Evolutionary conservation across 2,797 vertebrate species (phyloP).

Genomic region (Syngnathus rostellatus): DNA sequence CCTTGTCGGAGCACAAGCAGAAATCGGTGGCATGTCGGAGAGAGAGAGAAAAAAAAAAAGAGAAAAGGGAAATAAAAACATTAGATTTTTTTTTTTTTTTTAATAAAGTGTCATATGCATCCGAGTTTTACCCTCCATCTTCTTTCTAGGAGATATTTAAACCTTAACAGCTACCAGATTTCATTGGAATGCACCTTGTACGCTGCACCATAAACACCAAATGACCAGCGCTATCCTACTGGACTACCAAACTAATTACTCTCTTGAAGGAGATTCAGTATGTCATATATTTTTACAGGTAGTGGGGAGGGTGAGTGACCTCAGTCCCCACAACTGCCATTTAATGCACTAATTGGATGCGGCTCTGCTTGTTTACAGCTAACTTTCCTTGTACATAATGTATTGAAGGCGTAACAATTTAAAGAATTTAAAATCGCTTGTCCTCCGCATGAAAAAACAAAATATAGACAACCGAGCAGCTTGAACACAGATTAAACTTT

Average conservation of each 20-base stretch:
- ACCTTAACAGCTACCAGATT: neutral
- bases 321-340: slow-evolving; percentile 1
- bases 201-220: neutral
- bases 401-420: neutral
- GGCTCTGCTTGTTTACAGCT: neutral
- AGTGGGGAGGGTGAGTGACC: neutral
- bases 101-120: neutral
- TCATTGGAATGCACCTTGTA: neutral
- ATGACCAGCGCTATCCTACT: neutral
- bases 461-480: neutral
- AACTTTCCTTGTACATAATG: neutral
- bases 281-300: slow-evolving; percentile 1
- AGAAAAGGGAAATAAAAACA: neutral
- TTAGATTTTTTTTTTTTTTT: neutral
- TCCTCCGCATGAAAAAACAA: neutral
- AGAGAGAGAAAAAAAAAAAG: neutral
- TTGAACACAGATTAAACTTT: neutral
- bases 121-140: neutral
- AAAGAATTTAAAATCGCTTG: neutral
- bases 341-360: neutral
- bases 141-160: neutral
- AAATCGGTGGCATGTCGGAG: neutral
- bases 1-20: slow-evolving; percentile 2
- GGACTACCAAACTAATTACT: too few relatives aligned
- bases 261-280: neutral